Evolutionary conservation across 2,113 vertebrate species (phyloP).

Genomic region (Ctenodactylus gundi): DNA sequence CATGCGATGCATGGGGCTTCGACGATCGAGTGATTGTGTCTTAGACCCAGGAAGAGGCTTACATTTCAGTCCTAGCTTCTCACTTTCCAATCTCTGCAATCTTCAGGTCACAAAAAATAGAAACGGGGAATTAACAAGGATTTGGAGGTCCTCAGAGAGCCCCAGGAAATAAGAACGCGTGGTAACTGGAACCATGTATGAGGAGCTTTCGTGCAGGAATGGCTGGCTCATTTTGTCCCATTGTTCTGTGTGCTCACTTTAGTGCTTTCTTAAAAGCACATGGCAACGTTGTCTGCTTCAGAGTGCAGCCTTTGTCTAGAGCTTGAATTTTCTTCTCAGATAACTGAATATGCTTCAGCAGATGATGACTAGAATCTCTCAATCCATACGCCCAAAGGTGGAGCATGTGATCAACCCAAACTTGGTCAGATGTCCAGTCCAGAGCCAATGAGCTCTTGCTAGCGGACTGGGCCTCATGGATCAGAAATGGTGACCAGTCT

Average conservation of each 20-base stretch:
- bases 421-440: neutral
- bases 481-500: neutral
- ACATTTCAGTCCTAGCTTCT: neutral
- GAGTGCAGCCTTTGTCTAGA: neutral
- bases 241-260: too few relatives aligned
- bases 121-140: neutral
- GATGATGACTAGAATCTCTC: neutral
- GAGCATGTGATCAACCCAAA: neutral
- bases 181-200: rapidly evolving
- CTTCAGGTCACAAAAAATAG: neutral
- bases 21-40: neutral
- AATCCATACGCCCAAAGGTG: neutral
- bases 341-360: neutral
- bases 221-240: neutral
- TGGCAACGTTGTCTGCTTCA: too few relatives aligned
- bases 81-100: neutral
- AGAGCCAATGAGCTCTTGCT: neutral
- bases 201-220: too few relatives aligned
- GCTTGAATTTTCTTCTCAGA: neutral
- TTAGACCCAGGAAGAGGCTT: neutral
- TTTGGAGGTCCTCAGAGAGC: neutral
- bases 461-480: neutral
- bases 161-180: neutral
- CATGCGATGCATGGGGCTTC: neutral
- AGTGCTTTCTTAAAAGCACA: neutral